A percentile compares a stretch with the other conserved stretches of the same genome.
phyloP scores from a whole-genome alignment of 2,888 invertebrate species.

The Trachelus iudaicus region DNA sequence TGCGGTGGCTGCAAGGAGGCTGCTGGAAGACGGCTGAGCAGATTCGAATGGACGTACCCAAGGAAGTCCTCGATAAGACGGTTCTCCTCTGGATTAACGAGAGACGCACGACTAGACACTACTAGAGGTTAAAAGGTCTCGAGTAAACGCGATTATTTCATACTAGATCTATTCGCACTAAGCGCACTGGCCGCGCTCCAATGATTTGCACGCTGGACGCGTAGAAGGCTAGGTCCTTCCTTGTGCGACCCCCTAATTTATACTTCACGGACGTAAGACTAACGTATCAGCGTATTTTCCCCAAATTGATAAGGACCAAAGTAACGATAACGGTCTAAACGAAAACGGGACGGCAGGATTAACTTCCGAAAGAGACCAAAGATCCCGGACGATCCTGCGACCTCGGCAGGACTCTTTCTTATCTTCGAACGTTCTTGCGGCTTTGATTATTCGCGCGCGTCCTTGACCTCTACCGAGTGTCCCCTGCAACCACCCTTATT shows the following conservation, averaged over 20 bases:
- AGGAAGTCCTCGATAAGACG: neutral
- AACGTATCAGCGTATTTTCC: neutral
- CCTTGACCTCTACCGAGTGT: neutral
- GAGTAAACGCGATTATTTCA: neutral
- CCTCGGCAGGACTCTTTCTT: neutral
- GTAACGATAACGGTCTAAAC: neutral
- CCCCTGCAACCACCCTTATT: neutral
- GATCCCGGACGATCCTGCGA: neutral
- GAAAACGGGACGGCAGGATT: neutral
- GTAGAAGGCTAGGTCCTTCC: neutral
- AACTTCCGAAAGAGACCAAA: neutral
- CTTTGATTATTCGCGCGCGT: neutral
- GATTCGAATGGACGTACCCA: neutral
- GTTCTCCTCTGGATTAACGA: neutral
- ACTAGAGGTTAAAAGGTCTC: neutral
- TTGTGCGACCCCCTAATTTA: neutral
- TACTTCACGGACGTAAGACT: neutral
- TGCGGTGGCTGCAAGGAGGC: neutral
- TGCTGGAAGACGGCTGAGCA: neutral
- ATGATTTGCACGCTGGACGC: neutral
- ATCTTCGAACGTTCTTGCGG: neutral
- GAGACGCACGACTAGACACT: neutral
- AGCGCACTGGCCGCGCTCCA: neutral
- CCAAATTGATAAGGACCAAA: neutral
- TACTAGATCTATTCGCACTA: neutral